A percentile compares a stretch with the other conserved stretches of the same genome.
These are phyloP conservation scores for Tapirus terrestris DNA, from an alignment of 2,113 vertebrate species.

Conservation along the genomic window DNA sequence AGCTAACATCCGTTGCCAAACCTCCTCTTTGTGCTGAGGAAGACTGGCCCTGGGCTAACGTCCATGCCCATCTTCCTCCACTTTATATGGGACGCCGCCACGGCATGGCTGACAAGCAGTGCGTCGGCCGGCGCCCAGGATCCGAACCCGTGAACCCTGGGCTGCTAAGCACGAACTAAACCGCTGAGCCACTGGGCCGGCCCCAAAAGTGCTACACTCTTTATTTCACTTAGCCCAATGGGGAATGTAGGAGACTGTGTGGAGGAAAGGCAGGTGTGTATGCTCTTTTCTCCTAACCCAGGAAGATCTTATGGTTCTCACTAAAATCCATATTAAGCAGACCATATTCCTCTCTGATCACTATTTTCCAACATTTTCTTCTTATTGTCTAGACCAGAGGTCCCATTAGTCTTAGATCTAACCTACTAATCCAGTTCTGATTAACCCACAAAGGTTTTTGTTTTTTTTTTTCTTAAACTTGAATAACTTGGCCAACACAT, in stretches of 20 bases:
- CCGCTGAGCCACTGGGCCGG: too few species aligned
- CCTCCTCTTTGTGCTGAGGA: too few species aligned
- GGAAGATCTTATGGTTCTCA: background rate
- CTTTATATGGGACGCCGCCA: too few species aligned
- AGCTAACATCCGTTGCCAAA: too few species aligned
- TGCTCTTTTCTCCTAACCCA: background rate
- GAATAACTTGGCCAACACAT: conserved; percentile 1
- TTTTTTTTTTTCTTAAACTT: background rate
- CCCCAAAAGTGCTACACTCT: background rate
- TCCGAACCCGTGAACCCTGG: too few species aligned
- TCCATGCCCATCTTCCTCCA: too few species aligned
- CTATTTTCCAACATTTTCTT: background rate
- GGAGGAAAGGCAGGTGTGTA: background rate
- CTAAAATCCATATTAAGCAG: background rate
- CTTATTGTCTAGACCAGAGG: background rate
- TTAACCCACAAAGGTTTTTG: background rate
- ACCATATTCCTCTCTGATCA: background rate
- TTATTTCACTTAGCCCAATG: background rate
- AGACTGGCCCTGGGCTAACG: too few species aligned
- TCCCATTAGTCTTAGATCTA: background rate
- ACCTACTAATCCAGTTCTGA: conserved; percentile 14
- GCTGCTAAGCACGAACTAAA: too few species aligned
- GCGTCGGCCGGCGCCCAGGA: too few species aligned
- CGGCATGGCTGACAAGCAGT: too few species aligned
- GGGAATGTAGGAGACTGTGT: fast-evolving